phyloP scores from a whole-genome alignment of 2,888 invertebrate species.

The Nephrotoma guestfalica region DNA sequence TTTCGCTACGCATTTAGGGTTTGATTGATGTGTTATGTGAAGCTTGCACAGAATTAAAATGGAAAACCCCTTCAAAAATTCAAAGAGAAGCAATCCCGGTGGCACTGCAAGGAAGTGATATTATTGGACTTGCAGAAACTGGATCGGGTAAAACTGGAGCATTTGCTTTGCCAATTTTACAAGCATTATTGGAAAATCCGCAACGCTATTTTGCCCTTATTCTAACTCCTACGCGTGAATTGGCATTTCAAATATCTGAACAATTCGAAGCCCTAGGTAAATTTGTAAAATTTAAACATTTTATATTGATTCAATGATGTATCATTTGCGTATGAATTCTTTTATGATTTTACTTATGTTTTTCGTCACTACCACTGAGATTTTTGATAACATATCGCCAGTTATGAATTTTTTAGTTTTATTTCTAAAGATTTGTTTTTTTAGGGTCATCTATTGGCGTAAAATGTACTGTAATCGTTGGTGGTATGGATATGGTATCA shows the following conservation, averaged over 20 bases:
- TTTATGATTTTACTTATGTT: conserved; percentile 4
- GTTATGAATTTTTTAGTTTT: not conserved
- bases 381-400: not conserved
- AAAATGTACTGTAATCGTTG: conserved; percentile 92
- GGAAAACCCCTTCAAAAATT: conserved; percentile 89
- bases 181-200: conserved; percentile 76
- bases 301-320: too few relatives aligned
- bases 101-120: conserved; percentile 69
- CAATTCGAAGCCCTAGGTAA: conserved; percentile 93
- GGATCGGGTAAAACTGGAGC: conserved; percentile 89
- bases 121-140: conserved; percentile 54
- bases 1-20: conserved; percentile 44
- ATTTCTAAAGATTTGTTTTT: conserved; percentile 5
- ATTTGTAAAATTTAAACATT: conserved; percentile 11
- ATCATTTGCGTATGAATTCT: not conserved
- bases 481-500: conserved; percentile 97
- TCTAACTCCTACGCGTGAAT: conserved; percentile 91
- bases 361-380: conserved; percentile 32
- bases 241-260: conserved; percentile 97
- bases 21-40: conserved; percentile 79
- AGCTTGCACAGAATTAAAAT: conserved; percentile 83
- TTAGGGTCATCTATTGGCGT: conserved; percentile 79
- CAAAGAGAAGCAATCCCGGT: conserved; percentile 88
- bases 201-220: conserved; percentile 88
- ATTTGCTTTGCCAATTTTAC: conserved; percentile 91